These are phyloP conservation scores for Synanceia verrucosa DNA, from an alignment of 2,797 vertebrate species.

Conservation along the genomic window DNA sequence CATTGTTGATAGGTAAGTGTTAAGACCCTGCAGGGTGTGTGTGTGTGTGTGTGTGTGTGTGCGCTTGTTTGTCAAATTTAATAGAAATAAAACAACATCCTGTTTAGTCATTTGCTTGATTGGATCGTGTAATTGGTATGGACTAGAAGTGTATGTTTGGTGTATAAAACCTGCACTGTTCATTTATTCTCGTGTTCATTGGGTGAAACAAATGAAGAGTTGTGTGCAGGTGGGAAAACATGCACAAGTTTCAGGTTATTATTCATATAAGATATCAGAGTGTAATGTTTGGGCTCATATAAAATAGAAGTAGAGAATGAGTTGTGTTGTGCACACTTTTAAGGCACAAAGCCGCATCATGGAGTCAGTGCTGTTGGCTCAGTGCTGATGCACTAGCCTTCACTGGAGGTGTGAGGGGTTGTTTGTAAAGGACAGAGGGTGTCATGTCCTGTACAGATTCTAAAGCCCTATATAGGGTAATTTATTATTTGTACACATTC, in stretches of 20 bases:
- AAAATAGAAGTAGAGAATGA: neutral
- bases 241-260: too few relatives aligned
- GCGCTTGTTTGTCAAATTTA: neutral
- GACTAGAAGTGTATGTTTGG: neutral
- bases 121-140: neutral
- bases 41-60: neutral
- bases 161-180: neutral
- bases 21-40: constrained; percentile 31
- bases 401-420: too few relatives aligned
- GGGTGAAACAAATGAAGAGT: constrained; percentile 25
- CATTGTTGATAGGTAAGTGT: constrained; percentile 59
- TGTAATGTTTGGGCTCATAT: neutral
- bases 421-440: too few relatives aligned
- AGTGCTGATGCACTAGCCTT: constrained; percentile 7
- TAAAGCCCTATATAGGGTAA: too few relatives aligned
- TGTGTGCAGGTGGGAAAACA: neutral
- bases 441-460: too few relatives aligned
- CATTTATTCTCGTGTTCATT: constrained; percentile 21
- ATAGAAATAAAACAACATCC: constrained; percentile 1
- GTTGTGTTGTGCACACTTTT: neutral
- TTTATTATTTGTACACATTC: too few relatives aligned
- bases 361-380: constrained; percentile 24
- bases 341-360: constrained; percentile 19
- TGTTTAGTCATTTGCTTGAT: neutral
- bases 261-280: neutral